These are phyloP conservation scores for Boloria euphrosyne DNA, from an alignment of 2,888 invertebrate species.

Conservation along the genomic window DNA sequence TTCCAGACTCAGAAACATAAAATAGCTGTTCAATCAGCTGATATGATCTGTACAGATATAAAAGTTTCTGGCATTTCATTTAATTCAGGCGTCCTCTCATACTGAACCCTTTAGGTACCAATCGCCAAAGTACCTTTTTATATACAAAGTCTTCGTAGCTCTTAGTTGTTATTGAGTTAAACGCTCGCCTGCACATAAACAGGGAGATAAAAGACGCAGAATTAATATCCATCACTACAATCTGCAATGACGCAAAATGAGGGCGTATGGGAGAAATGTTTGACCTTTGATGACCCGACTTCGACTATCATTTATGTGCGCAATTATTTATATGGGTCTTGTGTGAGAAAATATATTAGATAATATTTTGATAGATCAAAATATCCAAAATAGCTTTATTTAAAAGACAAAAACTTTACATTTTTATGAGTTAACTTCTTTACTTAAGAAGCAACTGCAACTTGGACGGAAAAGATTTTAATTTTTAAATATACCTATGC, in stretches of 20 bases:
- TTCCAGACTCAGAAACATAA: slow-evolving; percentile 8
- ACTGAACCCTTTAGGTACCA: slow-evolving; percentile 14
- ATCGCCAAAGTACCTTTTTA: slow-evolving; percentile 1
- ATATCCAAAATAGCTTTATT: too few species aligned
- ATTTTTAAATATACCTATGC: too few species aligned
- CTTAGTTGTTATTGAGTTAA: slow-evolving; percentile 68
- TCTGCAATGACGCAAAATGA: slow-evolving; percentile 58
- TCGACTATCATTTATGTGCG: background rate
- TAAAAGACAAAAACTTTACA: too few species aligned
- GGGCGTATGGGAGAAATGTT: slow-evolving; percentile 29
- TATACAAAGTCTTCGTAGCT: slow-evolving; percentile 26
- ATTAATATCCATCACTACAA: slow-evolving; percentile 70
- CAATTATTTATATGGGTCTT: background rate
- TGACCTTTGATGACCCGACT: slow-evolving; percentile 30
- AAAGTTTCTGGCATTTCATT: background rate
- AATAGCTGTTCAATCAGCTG: background rate
- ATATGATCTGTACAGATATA: background rate
- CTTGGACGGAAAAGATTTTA: too few species aligned
- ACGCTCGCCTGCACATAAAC: slow-evolving; percentile 72
- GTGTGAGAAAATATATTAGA: too few species aligned
- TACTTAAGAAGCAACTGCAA: too few species aligned
- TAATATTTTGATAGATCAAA: too few species aligned
- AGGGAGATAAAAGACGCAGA: slow-evolving; percentile 62
- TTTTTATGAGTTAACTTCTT: too few species aligned
- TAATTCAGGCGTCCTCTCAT: background rate